phyloP scores from a whole-genome alignment of 2,113 vertebrate species.

The Pyxicephalus adspersus region DNA sequence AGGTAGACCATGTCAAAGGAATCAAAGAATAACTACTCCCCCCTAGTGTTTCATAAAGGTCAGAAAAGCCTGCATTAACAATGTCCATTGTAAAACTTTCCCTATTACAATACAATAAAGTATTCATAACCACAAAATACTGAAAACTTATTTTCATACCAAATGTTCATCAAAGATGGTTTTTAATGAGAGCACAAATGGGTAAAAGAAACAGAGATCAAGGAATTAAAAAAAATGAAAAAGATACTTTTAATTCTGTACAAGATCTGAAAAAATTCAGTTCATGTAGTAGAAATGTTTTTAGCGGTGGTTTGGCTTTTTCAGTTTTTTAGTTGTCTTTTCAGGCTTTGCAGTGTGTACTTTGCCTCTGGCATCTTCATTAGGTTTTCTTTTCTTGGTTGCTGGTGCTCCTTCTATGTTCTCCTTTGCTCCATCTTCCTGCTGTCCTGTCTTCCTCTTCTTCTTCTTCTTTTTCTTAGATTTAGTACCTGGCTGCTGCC shows the following conservation, averaged over 20 bases:
- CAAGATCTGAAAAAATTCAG: constrained; percentile 29
- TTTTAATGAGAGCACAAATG: constrained; percentile 53
- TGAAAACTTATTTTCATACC: background rate
- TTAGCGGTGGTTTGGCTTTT: background rate
- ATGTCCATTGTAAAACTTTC: no score
- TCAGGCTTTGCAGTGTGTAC: constrained; percentile 44
- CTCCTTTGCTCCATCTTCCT: background rate
- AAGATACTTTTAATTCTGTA: constrained; percentile 10
- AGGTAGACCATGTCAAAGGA: background rate
- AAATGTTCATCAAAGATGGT: background rate
- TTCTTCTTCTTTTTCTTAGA: constrained; percentile 54
- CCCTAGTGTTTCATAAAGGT: no score
- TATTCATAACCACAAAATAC: background rate
- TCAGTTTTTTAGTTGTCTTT: constrained; percentile 57
- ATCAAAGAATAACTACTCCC: no score
- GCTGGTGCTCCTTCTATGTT: constrained; percentile 24
- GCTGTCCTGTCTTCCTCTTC: constrained; percentile 49
- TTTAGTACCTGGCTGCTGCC: background rate
- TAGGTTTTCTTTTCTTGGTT: constrained; percentile 62
- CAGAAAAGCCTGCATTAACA: no score
- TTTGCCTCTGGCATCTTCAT: background rate
- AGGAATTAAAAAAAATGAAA: constrained; percentile 50
- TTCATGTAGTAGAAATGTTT: background rate
- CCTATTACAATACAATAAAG: background rate
- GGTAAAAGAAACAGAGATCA: constrained; percentile 58